Evolutionary conservation across 1,140 invertebrate genomes (phyloP).

Genomic region (Drosophila bocqueti): DNA sequence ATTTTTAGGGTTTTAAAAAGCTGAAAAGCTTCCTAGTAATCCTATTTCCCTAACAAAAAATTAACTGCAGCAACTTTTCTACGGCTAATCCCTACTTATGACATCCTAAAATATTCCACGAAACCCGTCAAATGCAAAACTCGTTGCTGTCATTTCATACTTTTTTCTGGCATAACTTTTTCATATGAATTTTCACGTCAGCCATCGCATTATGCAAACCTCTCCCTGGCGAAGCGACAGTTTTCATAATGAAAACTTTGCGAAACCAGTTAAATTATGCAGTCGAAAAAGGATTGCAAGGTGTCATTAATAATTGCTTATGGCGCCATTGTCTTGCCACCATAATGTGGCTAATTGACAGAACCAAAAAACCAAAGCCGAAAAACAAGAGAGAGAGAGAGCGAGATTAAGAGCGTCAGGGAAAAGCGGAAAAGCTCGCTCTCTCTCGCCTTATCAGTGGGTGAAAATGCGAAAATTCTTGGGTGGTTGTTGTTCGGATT

Average conservation of each 20-base stretch:
- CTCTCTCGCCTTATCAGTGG: conserved; percentile 62
- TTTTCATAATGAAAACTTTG: conserved; percentile 13
- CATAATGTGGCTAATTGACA: conserved; percentile 46
- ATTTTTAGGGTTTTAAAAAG: background rate
- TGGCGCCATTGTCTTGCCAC: conserved; percentile 34
- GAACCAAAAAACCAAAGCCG: conserved; percentile 1
- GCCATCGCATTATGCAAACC: conserved; percentile 19
- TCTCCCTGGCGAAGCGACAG: background rate
- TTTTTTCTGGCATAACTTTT: conserved; percentile 4
- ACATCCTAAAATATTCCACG: background rate
- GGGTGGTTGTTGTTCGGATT: conserved; percentile 37
- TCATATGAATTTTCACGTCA: conserved; percentile 2
- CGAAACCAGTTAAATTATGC: conserved; percentile 22
- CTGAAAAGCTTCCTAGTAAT: background rate
- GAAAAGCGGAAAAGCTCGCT: conserved; percentile 52
- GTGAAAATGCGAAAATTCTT: conserved; percentile 42
- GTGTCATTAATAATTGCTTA: conserved; percentile 53
- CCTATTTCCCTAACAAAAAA: background rate
- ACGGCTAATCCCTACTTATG: background rate
- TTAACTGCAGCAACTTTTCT: background rate
- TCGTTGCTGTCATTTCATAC: background rate
- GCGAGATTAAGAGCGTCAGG: background rate
- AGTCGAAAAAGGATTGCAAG: conserved; percentile 33
- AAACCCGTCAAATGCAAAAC: conserved; percentile 4
- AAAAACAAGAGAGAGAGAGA: conserved; percentile 18